Conservation (phyloP, 2,797 vertebrate species). For the Numenius phaeopus region DNA sequence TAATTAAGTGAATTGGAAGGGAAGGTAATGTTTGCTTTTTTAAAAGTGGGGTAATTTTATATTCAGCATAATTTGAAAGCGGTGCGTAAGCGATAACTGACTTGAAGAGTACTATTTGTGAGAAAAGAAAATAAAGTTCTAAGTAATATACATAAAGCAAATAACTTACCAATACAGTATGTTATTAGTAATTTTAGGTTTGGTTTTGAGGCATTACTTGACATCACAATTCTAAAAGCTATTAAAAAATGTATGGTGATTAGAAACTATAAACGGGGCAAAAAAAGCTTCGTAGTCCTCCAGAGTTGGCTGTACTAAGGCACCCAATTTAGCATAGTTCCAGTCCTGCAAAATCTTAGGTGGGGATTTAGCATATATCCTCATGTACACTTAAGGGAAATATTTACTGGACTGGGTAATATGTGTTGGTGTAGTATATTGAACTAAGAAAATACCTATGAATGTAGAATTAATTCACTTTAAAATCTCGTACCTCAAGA, state of each 20-base stretch:
- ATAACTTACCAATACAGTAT: background rate
- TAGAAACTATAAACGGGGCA: background rate
- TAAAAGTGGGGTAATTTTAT: constrained; percentile 3
- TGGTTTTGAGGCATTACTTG: background rate
- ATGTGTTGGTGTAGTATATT: background rate
- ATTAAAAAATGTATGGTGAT: background rate
- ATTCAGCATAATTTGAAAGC: constrained; percentile 23
- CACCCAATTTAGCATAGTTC: background rate
- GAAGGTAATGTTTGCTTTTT: constrained; percentile 40
- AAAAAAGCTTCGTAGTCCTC: background rate
- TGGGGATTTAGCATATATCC: background rate
- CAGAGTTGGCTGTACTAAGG: background rate
- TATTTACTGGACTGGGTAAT: background rate
- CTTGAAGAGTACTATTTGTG: background rate
- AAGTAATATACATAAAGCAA: background rate
- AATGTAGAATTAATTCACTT: background rate
- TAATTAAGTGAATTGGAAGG: constrained; percentile 59
- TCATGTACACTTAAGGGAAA: background rate
- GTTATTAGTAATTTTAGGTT: background rate
- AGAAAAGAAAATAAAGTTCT: background rate
- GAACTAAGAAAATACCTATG: background rate
- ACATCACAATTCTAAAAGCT: background rate
- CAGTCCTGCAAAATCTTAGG: background rate
- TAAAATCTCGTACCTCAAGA: background rate
- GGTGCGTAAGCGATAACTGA: background rate